These are phyloP conservation scores for Hyperoplus immaculatus DNA, from an alignment of 2,797 vertebrate genomes.

Conservation along the genomic window DNA sequence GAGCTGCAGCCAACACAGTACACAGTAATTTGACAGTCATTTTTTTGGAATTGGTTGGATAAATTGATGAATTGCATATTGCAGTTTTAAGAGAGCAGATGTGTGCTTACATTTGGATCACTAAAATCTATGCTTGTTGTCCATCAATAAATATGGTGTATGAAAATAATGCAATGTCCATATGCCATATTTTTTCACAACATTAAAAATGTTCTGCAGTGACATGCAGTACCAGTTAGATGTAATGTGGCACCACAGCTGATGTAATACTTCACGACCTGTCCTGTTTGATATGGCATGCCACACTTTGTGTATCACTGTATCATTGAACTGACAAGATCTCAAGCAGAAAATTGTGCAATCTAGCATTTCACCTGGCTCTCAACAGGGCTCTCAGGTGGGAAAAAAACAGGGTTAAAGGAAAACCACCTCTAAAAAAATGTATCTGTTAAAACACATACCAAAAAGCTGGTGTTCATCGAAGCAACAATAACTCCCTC, in stretches of 20 bases:
- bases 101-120: background rate
- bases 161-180: conserved; percentile 1
- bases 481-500: conserved; percentile 68
- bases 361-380: conserved; percentile 71
- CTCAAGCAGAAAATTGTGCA: conserved; percentile 80
- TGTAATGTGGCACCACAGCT: conserved; percentile 33
- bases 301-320: conserved; percentile 68
- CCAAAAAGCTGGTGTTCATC: conserved; percentile 62
- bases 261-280: conserved; percentile 47
- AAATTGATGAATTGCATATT: background rate
- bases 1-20: background rate
- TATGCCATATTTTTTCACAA: background rate
- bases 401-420: conserved; percentile 67
- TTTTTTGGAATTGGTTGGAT: conserved; percentile 1
- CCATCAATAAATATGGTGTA: background rate
- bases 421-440: conserved; percentile 71
- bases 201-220: background rate
- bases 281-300: conserved; percentile 61
- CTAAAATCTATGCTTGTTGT: background rate
- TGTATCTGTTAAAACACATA: conserved; percentile 69
- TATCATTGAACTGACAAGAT: conserved; percentile 73
- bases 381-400: conserved; percentile 62
- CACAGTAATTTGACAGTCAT: background rate
- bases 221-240: conserved; percentile 14
- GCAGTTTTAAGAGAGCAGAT: background rate